phyloP scores from a whole-genome alignment of 1,140 invertebrate species.

The Vollenhovia emeryi region DNA sequence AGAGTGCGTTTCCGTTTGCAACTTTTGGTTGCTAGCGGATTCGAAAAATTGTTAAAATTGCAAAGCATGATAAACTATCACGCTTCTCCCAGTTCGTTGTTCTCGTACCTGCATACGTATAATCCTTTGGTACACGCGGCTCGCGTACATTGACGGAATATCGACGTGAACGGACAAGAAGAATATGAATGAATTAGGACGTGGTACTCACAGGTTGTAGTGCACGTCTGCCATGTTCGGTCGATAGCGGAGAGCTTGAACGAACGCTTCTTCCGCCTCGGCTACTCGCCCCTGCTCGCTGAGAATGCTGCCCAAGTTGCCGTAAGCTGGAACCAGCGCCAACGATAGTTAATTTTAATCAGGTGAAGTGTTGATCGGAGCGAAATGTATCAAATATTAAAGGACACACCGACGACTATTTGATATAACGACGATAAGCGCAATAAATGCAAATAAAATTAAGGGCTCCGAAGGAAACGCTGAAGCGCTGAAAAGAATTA shows the following conservation, averaged over 20 bases:
- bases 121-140: not conserved
- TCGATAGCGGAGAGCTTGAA: conserved; percentile 93
- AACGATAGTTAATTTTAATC: conserved; percentile 21
- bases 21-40: not conserved
- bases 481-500: not conserved
- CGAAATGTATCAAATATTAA: conserved; percentile 2
- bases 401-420: not conserved
- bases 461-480: not conserved
- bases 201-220: conserved; percentile 97
- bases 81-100: not conserved
- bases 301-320: conserved; percentile 96
- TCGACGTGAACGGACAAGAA: not conserved
- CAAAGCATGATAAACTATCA: not conserved
- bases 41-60: not conserved
- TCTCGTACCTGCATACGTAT: not conserved
- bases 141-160: not conserved
- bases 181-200: conserved; percentile 32
- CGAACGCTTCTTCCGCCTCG: conserved; percentile 95
- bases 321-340: conserved; percentile 90
- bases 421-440: not conserved
- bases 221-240: conserved; percentile 98
- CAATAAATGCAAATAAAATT: not conserved
- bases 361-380: not conserved
- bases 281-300: conserved; percentile 93
- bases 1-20: not conserved